These are phyloP conservation scores for Puntigrus tetrazona DNA, from an alignment of 2,113 vertebrate genomes.

Conservation along the genomic window DNA sequence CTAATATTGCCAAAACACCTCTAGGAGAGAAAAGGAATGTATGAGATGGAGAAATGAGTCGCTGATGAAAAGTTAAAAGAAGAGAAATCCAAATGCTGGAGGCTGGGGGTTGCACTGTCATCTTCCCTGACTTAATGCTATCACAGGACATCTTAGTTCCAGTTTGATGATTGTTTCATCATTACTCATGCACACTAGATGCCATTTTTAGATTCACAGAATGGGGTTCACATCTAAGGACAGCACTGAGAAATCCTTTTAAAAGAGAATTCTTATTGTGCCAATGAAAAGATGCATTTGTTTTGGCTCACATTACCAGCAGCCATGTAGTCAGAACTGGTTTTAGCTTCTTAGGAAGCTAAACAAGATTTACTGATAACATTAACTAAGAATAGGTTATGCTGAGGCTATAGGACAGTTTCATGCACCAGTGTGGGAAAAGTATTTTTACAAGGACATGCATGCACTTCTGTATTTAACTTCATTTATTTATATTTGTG, in stretches of 20 bases:
- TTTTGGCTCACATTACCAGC: not conserved
- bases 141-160: conserved; percentile 43
- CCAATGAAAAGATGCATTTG: not conserved
- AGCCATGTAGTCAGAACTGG: conserved; percentile 1
- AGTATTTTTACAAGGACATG: not conserved
- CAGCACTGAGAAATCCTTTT: not conserved
- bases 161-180: conserved; percentile 36
- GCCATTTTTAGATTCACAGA: conserved; percentile 19
- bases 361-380: not conserved
- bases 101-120: conserved; percentile 35
- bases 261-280: not conserved
- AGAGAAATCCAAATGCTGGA: conserved; percentile 32
- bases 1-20: not conserved
- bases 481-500: not conserved
- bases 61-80: conserved; percentile 31
- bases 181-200: conserved; percentile 40
- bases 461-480: not conserved
- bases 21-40: not conserved
- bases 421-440: not conserved
- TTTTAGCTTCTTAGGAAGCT: not conserved
- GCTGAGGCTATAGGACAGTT: not conserved
- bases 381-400: not conserved
- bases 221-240: not conserved
- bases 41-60: conserved; percentile 1
- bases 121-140: conserved; percentile 45